phyloP scores from a whole-genome alignment of 1,140 invertebrate species.

The Drosophila rufa region DNA sequence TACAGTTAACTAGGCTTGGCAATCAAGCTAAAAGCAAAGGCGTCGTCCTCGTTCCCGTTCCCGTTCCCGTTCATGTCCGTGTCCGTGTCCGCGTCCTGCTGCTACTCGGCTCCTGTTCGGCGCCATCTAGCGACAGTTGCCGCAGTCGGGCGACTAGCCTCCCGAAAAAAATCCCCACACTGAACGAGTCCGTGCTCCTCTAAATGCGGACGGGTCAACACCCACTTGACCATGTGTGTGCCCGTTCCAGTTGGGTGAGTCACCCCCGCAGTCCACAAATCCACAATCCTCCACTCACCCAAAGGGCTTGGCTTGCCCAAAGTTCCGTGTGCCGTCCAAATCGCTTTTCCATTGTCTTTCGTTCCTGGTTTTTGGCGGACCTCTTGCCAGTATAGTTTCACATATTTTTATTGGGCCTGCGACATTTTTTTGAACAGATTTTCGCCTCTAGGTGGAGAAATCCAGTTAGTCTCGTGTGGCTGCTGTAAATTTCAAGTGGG shows the following conservation, averaged over 20 bases:
- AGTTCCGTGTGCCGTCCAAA: conserved; percentile 67
- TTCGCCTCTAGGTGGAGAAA: not conserved
- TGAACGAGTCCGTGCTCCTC: conserved; percentile 60
- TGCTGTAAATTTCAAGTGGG: not conserved
- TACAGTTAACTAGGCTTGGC: conserved; percentile 84
- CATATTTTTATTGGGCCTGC: conserved; percentile 30
- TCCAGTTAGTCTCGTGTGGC: not conserved
- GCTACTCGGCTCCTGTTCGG: conserved; percentile 40
- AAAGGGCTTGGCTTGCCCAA: conserved; percentile 67
- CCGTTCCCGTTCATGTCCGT: conserved; percentile 10
- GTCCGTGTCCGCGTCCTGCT: conserved; percentile 7
- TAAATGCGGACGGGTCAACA: conserved; percentile 67
- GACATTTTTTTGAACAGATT: conserved; percentile 11
- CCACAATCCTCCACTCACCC: conserved; percentile 1
- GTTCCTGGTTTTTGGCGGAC: conserved; percentile 22
- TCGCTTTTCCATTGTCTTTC: conserved; percentile 68
- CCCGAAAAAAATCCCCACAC: conserved; percentile 20
- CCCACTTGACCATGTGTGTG: conserved; percentile 51
- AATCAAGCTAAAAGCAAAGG: conserved; percentile 84
- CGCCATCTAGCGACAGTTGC: conserved; percentile 70
- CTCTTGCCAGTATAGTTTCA: conserved; percentile 16
- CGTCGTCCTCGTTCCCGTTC: conserved; percentile 58
- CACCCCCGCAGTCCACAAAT: conserved; percentile 4
- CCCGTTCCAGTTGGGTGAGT: conserved; percentile 39
- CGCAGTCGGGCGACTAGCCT: conserved; percentile 17